These are phyloP conservation scores for Acanthurus leucopareius DNA, from an alignment of 2,797 vertebrate genomes.

Conservation along the genomic window DNA sequence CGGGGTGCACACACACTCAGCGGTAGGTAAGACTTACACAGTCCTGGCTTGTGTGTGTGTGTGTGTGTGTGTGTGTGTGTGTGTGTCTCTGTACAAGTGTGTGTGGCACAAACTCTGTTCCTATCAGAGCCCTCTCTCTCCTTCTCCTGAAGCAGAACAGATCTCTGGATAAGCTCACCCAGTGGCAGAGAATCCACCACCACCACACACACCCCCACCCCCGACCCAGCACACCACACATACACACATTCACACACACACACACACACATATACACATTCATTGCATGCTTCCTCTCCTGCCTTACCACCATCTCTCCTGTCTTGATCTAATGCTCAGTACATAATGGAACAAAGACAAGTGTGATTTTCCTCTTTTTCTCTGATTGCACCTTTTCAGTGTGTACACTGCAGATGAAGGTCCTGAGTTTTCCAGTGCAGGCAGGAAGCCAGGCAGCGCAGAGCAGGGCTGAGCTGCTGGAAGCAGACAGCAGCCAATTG, in stretches of 20 bases:
- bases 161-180: conserved; percentile 85
- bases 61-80: conserved; percentile 67
- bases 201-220: not conserved
- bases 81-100: conserved; percentile 67
- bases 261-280: conserved; percentile 54
- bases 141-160: conserved; percentile 80
- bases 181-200: conserved; percentile 66
- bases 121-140: conserved; percentile 72
- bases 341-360: conserved; percentile 71
- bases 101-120: conserved; percentile 68
- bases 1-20: conserved; percentile 72
- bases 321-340: conserved; percentile 59
- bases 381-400: conserved; percentile 47
- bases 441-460: conserved; percentile 15
- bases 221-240: conserved; percentile 25
- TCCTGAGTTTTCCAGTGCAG: conserved; percentile 46
- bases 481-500: conserved; percentile 49
- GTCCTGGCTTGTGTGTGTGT: conserved; percentile 64
- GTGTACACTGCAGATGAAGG: conserved; percentile 47
- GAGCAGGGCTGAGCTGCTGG: conserved; percentile 31
- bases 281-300: conserved; percentile 37
- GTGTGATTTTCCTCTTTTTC: conserved; percentile 53
- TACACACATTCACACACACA: conserved; percentile 45
- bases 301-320: conserved; percentile 38
- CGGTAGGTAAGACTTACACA: conserved; percentile 80